phyloP scores from a whole-genome alignment of 2,113 vertebrate genomes.

The Antennarius striatus region DNA sequence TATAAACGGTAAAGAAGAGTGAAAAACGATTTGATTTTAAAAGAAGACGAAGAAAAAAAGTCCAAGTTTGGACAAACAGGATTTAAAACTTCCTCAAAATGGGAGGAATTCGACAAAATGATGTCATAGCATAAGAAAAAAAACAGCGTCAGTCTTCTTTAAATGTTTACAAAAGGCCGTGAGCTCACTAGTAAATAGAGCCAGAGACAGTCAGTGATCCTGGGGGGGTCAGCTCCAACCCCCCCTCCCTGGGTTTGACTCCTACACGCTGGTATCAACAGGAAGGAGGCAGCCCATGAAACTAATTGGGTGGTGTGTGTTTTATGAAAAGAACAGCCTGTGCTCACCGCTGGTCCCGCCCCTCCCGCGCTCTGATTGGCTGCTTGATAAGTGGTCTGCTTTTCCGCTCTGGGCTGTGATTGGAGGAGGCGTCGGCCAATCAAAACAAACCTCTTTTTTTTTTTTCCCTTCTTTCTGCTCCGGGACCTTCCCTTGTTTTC shows the following conservation, averaged over 20 bases:
- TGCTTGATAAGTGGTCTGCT: slow-evolving; percentile 77
- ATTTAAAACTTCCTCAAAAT: too few relatives aligned
- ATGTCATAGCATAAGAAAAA: too few relatives aligned
- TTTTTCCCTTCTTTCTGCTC: slow-evolving; percentile 41
- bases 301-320: slow-evolving; percentile 75
- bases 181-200: slow-evolving; percentile 32
- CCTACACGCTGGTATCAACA: slow-evolving; percentile 74
- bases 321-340: slow-evolving; percentile 79
- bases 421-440: slow-evolving; percentile 71
- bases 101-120: too few relatives aligned
- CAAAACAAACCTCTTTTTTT: slow-evolving; percentile 29
- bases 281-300: slow-evolving; percentile 76
- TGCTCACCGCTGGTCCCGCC: slow-evolving; percentile 58
- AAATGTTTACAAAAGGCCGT: slow-evolving; percentile 26
- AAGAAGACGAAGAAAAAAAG: too few relatives aligned
- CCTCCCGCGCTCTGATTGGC: slow-evolving; percentile 71
- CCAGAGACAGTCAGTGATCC: slow-evolving; percentile 19
- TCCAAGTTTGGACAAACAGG: too few relatives aligned
- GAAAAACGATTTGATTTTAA: too few relatives aligned
- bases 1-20: too few relatives aligned
- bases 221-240: slow-evolving; percentile 29
- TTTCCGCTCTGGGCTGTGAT: slow-evolving; percentile 66
- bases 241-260: slow-evolving; percentile 48
- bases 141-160: slow-evolving; percentile 7
- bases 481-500: slow-evolving; percentile 78